Conservation (phyloP, 1,140 invertebrate genomes). For the Papilio helenus region DNA sequence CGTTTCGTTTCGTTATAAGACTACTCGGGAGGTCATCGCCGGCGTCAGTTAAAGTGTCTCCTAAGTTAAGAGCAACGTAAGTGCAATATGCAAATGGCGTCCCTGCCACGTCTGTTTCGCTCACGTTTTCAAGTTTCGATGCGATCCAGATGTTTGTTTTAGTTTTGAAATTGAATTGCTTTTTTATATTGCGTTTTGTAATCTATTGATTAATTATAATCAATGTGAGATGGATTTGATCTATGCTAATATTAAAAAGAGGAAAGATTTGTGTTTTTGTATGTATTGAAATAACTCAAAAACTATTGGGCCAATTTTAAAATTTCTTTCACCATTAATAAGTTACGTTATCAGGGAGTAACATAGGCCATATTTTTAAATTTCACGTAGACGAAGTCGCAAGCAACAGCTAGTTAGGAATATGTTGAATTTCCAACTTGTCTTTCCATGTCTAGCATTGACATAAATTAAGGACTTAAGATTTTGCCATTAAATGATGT, state of each 20-base stretch:
- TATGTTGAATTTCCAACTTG: too few relatives aligned
- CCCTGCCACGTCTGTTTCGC: conserved; percentile 24
- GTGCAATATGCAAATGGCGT: conserved; percentile 55
- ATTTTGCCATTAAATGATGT: background rate
- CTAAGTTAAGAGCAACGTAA: conserved; percentile 31
- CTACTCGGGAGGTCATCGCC: background rate
- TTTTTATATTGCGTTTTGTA: background rate
- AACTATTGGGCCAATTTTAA: too few relatives aligned
- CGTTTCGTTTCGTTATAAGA: conserved; percentile 27
- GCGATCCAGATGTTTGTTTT: conserved; percentile 8
- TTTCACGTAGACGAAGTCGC: too few relatives aligned
- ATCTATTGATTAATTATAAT: background rate
- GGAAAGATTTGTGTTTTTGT: too few relatives aligned
- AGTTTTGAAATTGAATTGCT: background rate
- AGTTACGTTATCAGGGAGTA: too few relatives aligned
- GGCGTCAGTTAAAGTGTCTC: conserved; percentile 23
- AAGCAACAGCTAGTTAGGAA: too few relatives aligned
- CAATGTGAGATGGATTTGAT: too few relatives aligned
- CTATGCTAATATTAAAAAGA: too few relatives aligned
- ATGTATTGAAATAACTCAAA: too few relatives aligned
- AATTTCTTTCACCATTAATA: too few relatives aligned
- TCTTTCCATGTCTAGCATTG: too few relatives aligned
- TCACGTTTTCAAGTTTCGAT: conserved; percentile 18
- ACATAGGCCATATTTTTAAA: too few relatives aligned
- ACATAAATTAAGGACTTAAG: background rate